phyloP scores from a whole-genome alignment of 2,113 vertebrate species.

The Pandion haliaetus region DNA sequence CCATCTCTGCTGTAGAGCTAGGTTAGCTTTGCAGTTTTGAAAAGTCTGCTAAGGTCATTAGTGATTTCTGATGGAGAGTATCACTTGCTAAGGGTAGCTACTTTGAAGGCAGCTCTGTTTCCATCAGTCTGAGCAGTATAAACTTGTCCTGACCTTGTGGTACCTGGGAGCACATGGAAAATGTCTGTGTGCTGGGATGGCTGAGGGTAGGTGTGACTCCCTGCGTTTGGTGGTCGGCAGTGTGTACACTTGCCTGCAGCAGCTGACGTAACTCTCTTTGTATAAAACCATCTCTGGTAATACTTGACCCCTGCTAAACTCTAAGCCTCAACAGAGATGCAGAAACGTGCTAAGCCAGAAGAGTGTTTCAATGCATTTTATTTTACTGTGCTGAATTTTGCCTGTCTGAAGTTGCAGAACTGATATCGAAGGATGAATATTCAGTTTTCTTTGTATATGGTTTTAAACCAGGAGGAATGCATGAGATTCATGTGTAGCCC shows the following conservation, averaged over 20 bases:
- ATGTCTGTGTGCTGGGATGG: neutral
- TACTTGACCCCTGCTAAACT: neutral
- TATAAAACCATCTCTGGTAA: neutral
- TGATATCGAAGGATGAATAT: neutral
- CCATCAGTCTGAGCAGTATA: neutral
- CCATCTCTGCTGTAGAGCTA: neutral
- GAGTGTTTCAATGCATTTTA: neutral
- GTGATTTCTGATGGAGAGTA: neutral
- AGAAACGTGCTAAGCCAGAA: neutral
- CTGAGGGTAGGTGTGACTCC: neutral
- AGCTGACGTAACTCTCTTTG: neutral
- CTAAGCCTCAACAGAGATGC: neutral
- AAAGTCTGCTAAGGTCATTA: neutral
- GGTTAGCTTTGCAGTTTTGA: neutral
- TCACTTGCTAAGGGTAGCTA: neutral
- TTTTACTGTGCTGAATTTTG: neutral
- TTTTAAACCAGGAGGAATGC: neutral
- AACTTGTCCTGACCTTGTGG: neutral
- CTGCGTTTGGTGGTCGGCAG: rapidly evolving
- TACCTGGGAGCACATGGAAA: neutral
- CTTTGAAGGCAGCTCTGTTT: neutral
- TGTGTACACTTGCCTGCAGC: neutral
- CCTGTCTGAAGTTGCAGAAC: neutral
- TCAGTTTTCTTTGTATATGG: neutral
- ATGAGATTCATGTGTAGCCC: neutral